Conservation (phyloP, 37 sponge, comb jelly and placozoan genomes). For the Ephydatia muelleri region DNA sequence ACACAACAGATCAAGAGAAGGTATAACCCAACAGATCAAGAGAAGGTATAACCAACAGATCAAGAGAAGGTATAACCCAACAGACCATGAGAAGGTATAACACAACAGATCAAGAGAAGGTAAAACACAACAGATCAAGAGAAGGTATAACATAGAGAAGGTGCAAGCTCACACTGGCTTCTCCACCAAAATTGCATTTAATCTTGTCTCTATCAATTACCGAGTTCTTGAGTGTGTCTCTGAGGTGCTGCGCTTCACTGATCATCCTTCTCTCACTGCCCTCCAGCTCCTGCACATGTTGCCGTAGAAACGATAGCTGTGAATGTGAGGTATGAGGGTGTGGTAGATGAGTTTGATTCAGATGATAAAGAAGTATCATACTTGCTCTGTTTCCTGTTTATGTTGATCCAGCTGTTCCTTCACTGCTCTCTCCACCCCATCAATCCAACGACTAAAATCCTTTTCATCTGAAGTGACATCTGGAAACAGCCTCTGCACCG, state of each 20-base stretch:
- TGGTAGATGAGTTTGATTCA: conserved; percentile 9
- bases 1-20: background rate
- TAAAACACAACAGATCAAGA: too few relatives aligned
- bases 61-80: too few relatives aligned
- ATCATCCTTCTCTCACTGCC: conserved; percentile 10
- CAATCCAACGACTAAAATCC: conserved; percentile 21
- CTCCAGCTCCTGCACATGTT: conserved; percentile 6
- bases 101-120: too few relatives aligned
- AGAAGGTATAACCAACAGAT: too few relatives aligned
- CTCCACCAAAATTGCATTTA: too few relatives aligned
- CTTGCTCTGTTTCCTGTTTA: background rate
- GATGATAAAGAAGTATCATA: too few relatives aligned
- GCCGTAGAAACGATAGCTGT: conserved; percentile 4
- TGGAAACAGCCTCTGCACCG: conserved; percentile 41
- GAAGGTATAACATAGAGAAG: too few relatives aligned
- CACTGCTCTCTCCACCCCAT: conserved; percentile 26
- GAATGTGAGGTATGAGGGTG: background rate
- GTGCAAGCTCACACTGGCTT: too few relatives aligned
- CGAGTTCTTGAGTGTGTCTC: conserved; percentile 28
- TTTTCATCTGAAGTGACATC: conserved; percentile 13
- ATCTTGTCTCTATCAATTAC: too few relatives aligned
- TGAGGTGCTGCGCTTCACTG: conserved; percentile 29
- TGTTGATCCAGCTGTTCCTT: background rate
- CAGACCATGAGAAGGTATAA: too few relatives aligned
- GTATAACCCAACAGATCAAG: too few relatives aligned